These are phyloP conservation scores for Harpalus rufipes DNA, from an alignment of 2,888 invertebrate species.

Conservation along the genomic window DNA sequence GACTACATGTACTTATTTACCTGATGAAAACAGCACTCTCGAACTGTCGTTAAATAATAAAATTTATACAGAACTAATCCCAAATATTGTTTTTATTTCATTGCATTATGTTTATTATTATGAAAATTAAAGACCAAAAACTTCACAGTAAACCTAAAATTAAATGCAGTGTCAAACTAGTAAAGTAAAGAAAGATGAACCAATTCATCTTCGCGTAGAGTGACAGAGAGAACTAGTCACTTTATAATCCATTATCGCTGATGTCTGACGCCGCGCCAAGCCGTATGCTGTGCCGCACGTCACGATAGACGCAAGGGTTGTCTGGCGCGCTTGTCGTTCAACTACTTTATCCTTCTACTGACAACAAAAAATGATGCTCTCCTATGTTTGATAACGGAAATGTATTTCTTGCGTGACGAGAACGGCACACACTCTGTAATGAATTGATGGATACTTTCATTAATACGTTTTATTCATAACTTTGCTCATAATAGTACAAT, in stretches of 20 bases:
- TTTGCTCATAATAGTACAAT: neutral
- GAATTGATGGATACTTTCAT: neutral
- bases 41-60: too few relatives aligned
- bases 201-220: constrained; percentile 6
- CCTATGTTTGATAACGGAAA: constrained; percentile 31
- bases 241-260: constrained; percentile 49
- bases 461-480: neutral
- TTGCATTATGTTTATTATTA: too few relatives aligned
- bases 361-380: constrained; percentile 38
- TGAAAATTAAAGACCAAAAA: too few relatives aligned
- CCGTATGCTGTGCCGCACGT: constrained; percentile 11
- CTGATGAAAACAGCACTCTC: too few relatives aligned
- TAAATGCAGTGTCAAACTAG: constrained; percentile 6
- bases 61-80: too few relatives aligned
- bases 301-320: constrained; percentile 12
- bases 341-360: constrained; percentile 37
- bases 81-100: too few relatives aligned
- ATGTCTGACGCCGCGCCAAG: constrained; percentile 13
- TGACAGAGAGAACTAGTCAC: constrained; percentile 44
- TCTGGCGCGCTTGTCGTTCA: neutral
- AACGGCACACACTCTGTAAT: neutral
- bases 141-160: neutral
- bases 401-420: constrained; percentile 12
- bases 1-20: too few relatives aligned
- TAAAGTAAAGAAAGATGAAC: constrained; percentile 18